phyloP scores from a whole-genome alignment of 2,888 invertebrate species.

The Drosophila nigricruria region DNA sequence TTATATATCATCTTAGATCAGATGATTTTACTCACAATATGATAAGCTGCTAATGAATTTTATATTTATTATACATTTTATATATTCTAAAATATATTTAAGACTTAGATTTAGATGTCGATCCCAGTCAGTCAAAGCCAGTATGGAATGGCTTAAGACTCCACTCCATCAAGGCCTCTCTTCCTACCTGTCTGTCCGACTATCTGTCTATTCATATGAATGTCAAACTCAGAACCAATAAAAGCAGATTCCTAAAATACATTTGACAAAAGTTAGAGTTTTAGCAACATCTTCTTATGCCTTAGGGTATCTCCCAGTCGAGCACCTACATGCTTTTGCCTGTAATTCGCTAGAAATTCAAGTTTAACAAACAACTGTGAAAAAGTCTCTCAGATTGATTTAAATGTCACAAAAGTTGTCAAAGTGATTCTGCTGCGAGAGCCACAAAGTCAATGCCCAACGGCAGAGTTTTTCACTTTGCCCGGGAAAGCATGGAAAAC shows the following conservation, averaged over 20 bases:
- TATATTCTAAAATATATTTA: not conserved
- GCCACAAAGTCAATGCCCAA: conserved; percentile 19
- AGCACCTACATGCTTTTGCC: not conserved
- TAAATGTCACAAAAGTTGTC: conserved; percentile 41
- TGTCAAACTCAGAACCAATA: not conserved
- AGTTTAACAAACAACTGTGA: not conserved
- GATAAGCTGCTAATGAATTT: too few species aligned
- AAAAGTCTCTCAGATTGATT: conserved; percentile 21
- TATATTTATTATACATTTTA: too few species aligned
- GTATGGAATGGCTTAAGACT: not conserved
- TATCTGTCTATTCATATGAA: too few species aligned
- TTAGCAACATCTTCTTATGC: too few species aligned
- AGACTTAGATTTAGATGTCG: not conserved
- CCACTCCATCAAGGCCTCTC: not conserved
- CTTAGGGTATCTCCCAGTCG: not conserved
- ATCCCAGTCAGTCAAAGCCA: not conserved
- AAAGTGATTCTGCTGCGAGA: conserved; percentile 21
- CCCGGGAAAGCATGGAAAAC: conserved; percentile 23
- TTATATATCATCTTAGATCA: too few species aligned
- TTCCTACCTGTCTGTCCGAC: not conserved
- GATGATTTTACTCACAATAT: too few species aligned
- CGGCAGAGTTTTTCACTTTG: conserved; percentile 7
- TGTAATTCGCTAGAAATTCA: not conserved
- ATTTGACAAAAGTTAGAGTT: too few species aligned
- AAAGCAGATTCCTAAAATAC: too few species aligned